Conservation (phyloP, 2,888 invertebrate species). For the Drosophila mimica region DNA sequence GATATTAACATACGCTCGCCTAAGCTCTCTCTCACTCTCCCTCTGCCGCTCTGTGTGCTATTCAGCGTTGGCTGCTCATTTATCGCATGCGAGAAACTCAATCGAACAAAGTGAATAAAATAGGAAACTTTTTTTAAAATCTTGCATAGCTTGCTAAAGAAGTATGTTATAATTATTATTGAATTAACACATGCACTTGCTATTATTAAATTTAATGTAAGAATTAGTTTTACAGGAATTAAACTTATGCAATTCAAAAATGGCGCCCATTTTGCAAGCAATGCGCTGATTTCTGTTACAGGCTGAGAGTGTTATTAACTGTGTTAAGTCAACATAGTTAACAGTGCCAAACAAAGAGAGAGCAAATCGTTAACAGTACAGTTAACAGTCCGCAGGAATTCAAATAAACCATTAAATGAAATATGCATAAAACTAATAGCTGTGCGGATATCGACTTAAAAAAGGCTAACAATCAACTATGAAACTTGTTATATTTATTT, state of each 20-base stretch:
- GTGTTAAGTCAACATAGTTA: constrained; percentile 24
- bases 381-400: constrained; percentile 19
- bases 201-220: background rate
- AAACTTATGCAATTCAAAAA: constrained; percentile 5
- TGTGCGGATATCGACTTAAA: background rate
- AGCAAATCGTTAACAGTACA: constrained; percentile 8
- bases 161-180: background rate
- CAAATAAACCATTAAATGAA: constrained; percentile 26
- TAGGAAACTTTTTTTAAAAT: background rate
- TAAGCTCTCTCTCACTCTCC: constrained; percentile 24
- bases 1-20: constrained; percentile 16
- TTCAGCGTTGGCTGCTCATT: constrained; percentile 32
- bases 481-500: background rate
- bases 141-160: background rate
- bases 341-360: constrained; percentile 25
- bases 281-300: constrained; percentile 22
- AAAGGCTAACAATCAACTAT: background rate
- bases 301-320: constrained; percentile 12
- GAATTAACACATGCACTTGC: background rate
- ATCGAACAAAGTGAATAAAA: background rate
- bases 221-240: background rate
- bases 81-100: constrained; percentile 50
- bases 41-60: constrained; percentile 18
- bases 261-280: constrained; percentile 27
- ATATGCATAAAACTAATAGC: constrained; percentile 28